Conservation (phyloP, 2,113 vertebrate species). For the Misgurnus anguillicaudatus region DNA sequence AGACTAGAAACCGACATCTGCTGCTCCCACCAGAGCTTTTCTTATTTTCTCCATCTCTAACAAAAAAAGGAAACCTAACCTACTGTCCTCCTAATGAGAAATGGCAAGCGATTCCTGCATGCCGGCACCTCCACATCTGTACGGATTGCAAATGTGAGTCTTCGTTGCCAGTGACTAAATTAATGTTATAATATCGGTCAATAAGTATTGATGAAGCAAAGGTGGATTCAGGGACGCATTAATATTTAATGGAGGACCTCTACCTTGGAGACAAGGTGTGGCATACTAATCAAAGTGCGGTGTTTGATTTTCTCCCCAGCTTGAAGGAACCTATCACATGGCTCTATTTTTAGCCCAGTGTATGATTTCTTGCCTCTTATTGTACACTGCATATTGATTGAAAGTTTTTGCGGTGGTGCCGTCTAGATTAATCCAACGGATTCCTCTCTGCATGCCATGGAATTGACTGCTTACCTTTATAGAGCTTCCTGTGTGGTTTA, state of each 20-base stretch:
- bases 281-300: slow-evolving; percentile 37
- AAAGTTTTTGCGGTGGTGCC: slow-evolving; percentile 8
- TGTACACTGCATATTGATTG: slow-evolving; percentile 9
- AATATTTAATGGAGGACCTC: slow-evolving; percentile 66
- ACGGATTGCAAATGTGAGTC: slow-evolving; percentile 67
- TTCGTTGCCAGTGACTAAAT: slow-evolving; percentile 65
- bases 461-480: neutral
- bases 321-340: slow-evolving; percentile 17
- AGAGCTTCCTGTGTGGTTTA: neutral
- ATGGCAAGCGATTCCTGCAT: slow-evolving; percentile 66
- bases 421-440: neutral
- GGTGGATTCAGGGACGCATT: slow-evolving; percentile 58
- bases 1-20: slow-evolving; percentile 32
- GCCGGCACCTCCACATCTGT: slow-evolving; percentile 47
- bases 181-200: slow-evolving; percentile 70
- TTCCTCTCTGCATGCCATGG: neutral
- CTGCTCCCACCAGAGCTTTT: slow-evolving; percentile 46
- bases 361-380: slow-evolving; percentile 18
- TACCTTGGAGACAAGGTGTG: slow-evolving; percentile 38
- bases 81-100: slow-evolving; percentile 69
- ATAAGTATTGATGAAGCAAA: slow-evolving; percentile 72
- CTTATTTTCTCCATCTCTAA: slow-evolving; percentile 66
- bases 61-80: slow-evolving; percentile 64
- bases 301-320: slow-evolving; percentile 15
- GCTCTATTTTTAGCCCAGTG: slow-evolving; percentile 31